A percentile compares a stretch with the other conserved stretches of the same genome.
These are phyloP conservation scores for Psilopogon haemacephalus DNA, from an alignment of 2,113 vertebrate genomes.

Conservation along the genomic window DNA sequence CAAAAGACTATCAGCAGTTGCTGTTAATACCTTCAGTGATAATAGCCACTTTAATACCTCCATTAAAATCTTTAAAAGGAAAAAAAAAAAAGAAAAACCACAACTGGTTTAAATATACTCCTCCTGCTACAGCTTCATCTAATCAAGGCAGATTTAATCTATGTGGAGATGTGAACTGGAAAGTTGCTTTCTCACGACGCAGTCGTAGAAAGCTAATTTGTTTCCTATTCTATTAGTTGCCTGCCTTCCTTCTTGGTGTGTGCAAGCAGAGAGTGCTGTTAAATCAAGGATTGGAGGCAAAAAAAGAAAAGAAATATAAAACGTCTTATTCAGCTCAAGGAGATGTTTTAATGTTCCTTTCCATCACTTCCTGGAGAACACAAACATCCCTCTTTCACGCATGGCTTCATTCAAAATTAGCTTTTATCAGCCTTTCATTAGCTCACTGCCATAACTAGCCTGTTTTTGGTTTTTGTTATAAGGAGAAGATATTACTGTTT, in stretches of 20 bases:
- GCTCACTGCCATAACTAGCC: background rate
- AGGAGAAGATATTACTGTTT: background rate
- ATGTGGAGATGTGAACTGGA: background rate
- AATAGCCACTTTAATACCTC: background rate
- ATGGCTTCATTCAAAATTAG: conserved; percentile 18
- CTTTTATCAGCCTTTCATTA: conserved; percentile 22
- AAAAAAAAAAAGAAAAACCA: background rate
- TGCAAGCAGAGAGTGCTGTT: background rate
- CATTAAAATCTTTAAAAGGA: background rate
- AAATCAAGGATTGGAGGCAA: background rate
- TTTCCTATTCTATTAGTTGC: background rate
- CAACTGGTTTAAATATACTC: background rate
- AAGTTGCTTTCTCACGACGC: background rate
- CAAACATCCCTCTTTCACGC: conserved; percentile 6
- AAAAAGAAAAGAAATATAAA: background rate
- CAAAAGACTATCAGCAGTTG: background rate
- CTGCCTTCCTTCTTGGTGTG: background rate
- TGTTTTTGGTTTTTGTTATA: too few species aligned
- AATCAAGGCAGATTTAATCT: background rate
- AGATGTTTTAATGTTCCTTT: conserved; percentile 2
- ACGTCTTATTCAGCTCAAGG: background rate
- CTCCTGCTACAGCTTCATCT: background rate
- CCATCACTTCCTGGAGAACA: background rate
- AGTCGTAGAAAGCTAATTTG: background rate
- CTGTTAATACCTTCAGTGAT: background rate